phyloP scores from a whole-genome alignment of 2,888 invertebrate genomes.

The Tinea trinotella region DNA sequence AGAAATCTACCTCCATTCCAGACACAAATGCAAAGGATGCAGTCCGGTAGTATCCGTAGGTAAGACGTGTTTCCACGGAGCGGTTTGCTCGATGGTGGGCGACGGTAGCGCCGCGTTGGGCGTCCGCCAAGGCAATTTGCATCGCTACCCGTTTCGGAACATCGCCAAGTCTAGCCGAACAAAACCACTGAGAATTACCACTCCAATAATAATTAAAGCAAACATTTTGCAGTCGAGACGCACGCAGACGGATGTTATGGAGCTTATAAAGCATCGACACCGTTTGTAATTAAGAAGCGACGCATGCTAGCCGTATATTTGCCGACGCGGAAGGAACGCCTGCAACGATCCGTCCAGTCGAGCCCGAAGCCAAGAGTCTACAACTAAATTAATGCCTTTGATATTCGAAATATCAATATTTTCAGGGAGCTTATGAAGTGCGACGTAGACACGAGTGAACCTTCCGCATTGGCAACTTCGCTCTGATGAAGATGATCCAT shows the following conservation, averaged over 20 bases:
- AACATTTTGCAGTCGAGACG: conserved; percentile 66
- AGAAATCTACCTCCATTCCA: background rate
- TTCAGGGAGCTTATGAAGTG: conserved; percentile 60
- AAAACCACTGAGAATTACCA: conserved; percentile 70
- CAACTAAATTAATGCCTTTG: conserved; percentile 67
- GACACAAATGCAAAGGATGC: background rate
- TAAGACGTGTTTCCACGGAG: conserved; percentile 9
- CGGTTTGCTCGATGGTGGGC: conserved; percentile 24
- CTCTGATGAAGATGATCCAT: background rate
- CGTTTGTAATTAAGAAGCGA: conserved; percentile 68
- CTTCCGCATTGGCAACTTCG: conserved; percentile 59
- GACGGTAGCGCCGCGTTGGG: conserved; percentile 66
- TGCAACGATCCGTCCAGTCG: conserved; percentile 59
- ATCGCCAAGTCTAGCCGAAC: conserved; percentile 73
- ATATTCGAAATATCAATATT: conserved; percentile 69
- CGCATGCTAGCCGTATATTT: conserved; percentile 55
- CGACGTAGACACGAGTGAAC: conserved; percentile 40
- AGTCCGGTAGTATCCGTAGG: background rate
- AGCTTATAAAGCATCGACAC: conserved; percentile 69
- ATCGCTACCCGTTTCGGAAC: conserved; percentile 72
- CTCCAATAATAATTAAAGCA: conserved; percentile 73
- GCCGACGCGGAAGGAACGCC: conserved; percentile 67
- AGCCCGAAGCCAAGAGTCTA: conserved; percentile 47
- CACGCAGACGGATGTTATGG: conserved; percentile 63
- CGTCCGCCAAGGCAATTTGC: conserved; percentile 71